Base-by-base conservation (phyloP, 2,888 invertebrate genomes). In the Seira ritae region DNA sequence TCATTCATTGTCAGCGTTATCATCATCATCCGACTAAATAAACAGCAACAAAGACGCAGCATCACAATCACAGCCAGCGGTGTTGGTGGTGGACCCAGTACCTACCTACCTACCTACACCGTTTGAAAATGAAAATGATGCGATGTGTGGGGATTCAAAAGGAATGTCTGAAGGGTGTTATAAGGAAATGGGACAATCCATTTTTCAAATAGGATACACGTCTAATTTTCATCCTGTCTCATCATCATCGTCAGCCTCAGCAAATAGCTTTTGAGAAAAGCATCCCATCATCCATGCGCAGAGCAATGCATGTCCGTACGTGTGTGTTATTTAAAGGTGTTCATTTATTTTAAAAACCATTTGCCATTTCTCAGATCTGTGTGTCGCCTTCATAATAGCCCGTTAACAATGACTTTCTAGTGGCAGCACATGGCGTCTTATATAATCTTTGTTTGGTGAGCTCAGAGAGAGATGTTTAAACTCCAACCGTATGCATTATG, bases 361-460 rank as follows among this genome's bases (percentile, higher is more conserved):
- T 50, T 50, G 50, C 50, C 50, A 50, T 50, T 50, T 50, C 50
- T 50, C 50, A 50, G 50, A 50, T 50, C 50, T 50, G 50, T 50
- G 50, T n/a, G 15, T 50, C 17, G 50, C 50, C 50, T 50, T 50
- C 50, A 50, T 50, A 50, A 50, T n/a, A 50, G 15, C 12, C 22
- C 20, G 65, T 65, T 66, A 74, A 74, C 74, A 74, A 74, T 74
- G 74, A 74, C 74, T 74, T 74, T 74, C 74, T 74, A 66, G 37
- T 31, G 60, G 62, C 17, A 50, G 50, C 62, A 31, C 22, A 70
- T 37, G 37, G 22, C 62, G 1, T 12, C 60, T 72, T 72, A 72
- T 72, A 72, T 72, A 72, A 72, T 31, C 24, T 55, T 72, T 72
- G 60, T 60, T 72, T 23, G 17, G 31, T 8, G 31, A 31, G 31